phyloP scores from a whole-genome alignment of 2,113 vertebrate genomes.

The Gallinago media region DNA sequence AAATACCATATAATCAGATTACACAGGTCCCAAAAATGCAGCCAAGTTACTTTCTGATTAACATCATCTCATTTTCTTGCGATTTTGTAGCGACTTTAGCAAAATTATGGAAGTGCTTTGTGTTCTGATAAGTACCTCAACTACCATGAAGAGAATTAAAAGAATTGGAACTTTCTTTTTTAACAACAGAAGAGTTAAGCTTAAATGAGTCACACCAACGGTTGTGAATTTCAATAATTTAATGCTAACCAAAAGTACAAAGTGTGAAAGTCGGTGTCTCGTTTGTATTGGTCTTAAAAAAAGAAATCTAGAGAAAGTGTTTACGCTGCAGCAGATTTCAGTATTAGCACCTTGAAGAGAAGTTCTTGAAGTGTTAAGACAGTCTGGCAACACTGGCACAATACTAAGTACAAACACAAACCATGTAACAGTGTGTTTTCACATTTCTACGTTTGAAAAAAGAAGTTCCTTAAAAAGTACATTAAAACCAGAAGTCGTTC shows the following conservation, averaged over 20 bases:
- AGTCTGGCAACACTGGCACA: not conserved
- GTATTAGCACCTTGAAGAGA: conserved; percentile 76
- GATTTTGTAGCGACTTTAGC: not conserved
- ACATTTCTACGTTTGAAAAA: conserved; percentile 17
- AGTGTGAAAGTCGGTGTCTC: conserved; percentile 71
- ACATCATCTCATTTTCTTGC: not conserved
- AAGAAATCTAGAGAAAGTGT: conserved; percentile 44
- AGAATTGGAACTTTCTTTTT: not conserved
- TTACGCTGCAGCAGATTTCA: conserved; percentile 62
- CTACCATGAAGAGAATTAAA: not conserved
- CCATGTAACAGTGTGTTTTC: conserved; percentile 4
- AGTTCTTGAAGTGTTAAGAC: conserved; percentile 69
- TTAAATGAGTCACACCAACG: not conserved
- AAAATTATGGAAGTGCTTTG: not conserved
- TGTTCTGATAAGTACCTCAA: not conserved
- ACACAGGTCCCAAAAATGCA: not conserved
- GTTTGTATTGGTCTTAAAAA: conserved; percentile 52
- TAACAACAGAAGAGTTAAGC: not conserved
- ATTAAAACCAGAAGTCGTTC: conserved; percentile 37
- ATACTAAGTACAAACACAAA: not conserved
- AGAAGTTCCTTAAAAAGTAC: conserved; percentile 1
- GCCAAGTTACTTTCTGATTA: not conserved
- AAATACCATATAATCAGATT: not conserved
- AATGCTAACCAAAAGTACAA: conserved; percentile 79
- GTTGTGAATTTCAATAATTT: conserved; percentile 79